Evolutionary conservation across 1,140 invertebrate species (phyloP), one percentile per base, ranked within the genome.

Genomic region (Zelostemma sp.): DNA sequence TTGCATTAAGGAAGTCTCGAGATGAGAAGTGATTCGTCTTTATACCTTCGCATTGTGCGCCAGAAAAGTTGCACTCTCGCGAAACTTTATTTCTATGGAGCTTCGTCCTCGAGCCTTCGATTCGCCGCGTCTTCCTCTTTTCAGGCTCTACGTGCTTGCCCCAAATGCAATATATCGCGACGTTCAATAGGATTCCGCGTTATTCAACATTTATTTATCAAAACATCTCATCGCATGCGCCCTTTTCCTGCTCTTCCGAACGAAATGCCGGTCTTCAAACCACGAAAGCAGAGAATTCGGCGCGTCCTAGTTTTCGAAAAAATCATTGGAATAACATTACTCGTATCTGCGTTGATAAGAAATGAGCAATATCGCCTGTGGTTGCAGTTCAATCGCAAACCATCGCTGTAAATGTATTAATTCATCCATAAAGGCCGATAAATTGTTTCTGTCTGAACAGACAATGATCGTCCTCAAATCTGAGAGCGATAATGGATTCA

Each of bases 11-110:
- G 15, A 15, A 55, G 50, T 11, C 17, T 49, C 56, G 8, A 55
- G 51, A 65, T 54, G 53, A 60, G 45, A 60, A 55, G 55, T 49
- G 53, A 65, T 65, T 65, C 62, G 47, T 58, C 48, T 40, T 12
- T 21, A 14, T 6, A 5, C 9, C 18, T 11, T 18, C 18, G 50
- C 17, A 53, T 53, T 41, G 50, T 38, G 35, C 46, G 17, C 50
- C 17, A 35, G 50, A 40, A 40, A 41, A 53, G 33, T 53, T 53
- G 53, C 41, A 2, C 35, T 38, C 35, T 38, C 12, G 17, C 9
- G 21, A 16, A 63, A 63, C 53, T 62, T 62, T 55, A 54, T 63
- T 56, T 43, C 45, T 35, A 31, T 38, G 18, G 40, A 25, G 33
- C 35, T 19, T 17, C 14, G 17, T 25, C 18, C 35, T 33, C 33